phyloP scores from a whole-genome alignment of 2,888 invertebrate genomes.

The Diaphora mendica region DNA sequence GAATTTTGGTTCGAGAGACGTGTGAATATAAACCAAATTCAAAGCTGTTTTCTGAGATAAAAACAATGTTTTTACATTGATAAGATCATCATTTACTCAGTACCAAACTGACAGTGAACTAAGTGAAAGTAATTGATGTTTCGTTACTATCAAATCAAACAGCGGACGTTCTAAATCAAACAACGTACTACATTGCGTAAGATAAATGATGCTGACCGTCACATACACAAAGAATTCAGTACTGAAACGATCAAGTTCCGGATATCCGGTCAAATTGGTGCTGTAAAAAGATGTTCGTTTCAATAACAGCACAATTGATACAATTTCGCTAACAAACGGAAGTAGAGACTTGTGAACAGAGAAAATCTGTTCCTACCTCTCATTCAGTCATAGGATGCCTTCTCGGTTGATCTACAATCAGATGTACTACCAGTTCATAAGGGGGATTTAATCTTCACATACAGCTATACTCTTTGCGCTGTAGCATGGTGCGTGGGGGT shows the following conservation, averaged over 20 bases:
- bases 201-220: conserved; percentile 15
- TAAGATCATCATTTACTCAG: not conserved
- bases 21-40: too few species aligned
- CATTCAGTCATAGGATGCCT: not conserved
- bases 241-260: conserved; percentile 31
- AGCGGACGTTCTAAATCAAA: conserved; percentile 27
- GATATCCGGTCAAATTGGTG: conserved; percentile 41
- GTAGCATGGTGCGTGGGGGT: too few species aligned
- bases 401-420: not conserved
- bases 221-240: conserved; percentile 29
- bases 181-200: conserved; percentile 19
- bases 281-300: conserved; percentile 34
- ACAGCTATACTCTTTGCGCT: too few species aligned
- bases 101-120: not conserved
- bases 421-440: not conserved
- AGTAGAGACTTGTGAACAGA: conserved; percentile 10
- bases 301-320: conserved; percentile 34
- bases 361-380: not conserved
- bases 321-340: conserved; percentile 34
- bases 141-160: conserved; percentile 6
- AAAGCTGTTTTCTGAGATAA: too few species aligned
- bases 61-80: too few species aligned
- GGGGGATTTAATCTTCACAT: not conserved
- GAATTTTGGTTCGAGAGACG: too few species aligned
- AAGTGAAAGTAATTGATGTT: not conserved